Evolutionary conservation across 1,140 invertebrate species (phyloP).

Genomic region (Hermatobates lingyangjiaoensis): DNA sequence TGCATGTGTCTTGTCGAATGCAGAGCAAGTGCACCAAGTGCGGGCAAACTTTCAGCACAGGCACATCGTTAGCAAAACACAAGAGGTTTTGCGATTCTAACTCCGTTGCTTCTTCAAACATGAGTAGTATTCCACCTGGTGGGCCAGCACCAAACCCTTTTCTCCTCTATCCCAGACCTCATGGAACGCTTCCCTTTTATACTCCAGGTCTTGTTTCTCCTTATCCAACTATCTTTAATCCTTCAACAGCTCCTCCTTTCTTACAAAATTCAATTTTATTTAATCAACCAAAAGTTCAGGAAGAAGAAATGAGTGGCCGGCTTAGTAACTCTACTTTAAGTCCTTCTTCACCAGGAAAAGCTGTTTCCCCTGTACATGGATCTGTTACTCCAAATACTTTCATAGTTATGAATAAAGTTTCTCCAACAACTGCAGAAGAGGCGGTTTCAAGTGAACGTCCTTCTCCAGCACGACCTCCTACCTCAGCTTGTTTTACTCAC

Average conservation of each 20-base stretch:
- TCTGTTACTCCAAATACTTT: constrained; percentile 24
- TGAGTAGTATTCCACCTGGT: constrained; percentile 10
- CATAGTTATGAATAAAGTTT: constrained; percentile 29
- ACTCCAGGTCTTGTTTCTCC: constrained; percentile 37
- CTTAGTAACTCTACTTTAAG: constrained; percentile 8
- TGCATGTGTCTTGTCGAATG: constrained; percentile 82
- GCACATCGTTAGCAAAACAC: constrained; percentile 65
- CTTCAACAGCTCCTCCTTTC: constrained; percentile 25
- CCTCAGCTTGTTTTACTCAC: constrained; percentile 19
- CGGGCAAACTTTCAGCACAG: constrained; percentile 72
- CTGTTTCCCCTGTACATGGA: constrained; percentile 1
- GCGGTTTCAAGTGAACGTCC: constrained; percentile 36
- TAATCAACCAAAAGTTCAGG: constrained; percentile 21
- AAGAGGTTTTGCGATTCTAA: constrained; percentile 55
- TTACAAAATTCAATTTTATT: constrained; percentile 33
- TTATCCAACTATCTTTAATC: constrained; percentile 35
- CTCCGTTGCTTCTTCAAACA: constrained; percentile 8
- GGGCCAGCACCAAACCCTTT: constrained; percentile 42
- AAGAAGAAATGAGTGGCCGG: constrained; percentile 10
- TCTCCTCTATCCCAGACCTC: constrained; percentile 38
- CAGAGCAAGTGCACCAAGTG: constrained; percentile 85
- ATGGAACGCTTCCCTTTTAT: constrained; percentile 32
- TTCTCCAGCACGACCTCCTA: constrained; percentile 36
- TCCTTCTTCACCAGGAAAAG: not conserved
- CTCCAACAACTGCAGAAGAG: constrained; percentile 42